phyloP scores from a whole-genome alignment of 2,113 vertebrate species.

The Casuarius casuarius region DNA sequence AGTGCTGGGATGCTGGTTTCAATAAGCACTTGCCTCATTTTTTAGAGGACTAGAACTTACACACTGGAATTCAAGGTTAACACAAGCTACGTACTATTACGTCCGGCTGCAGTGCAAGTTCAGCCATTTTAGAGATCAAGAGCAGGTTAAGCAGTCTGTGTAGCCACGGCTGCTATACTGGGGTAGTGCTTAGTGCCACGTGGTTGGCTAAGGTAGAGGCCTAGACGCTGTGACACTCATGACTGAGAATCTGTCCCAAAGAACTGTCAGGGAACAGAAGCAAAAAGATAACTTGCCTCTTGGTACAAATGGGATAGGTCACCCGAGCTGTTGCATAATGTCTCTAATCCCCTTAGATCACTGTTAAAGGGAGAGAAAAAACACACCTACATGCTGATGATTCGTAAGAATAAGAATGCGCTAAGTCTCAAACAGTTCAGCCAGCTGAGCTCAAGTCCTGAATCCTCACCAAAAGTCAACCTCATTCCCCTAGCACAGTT shows the following conservation, averaged over 20 bases:
- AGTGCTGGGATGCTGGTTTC: conserved; percentile 34
- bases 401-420: neutral
- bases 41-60: conserved; percentile 6
- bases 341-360: neutral
- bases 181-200: neutral
- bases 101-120: neutral
- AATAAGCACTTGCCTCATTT: conserved; percentile 33
- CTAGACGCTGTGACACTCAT: neutral
- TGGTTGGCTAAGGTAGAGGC: neutral
- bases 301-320: neutral
- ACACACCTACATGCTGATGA: neutral
- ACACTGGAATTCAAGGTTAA: conserved; percentile 33
- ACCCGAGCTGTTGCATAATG: neutral
- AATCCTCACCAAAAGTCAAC: neutral
- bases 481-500: neutral
- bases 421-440: neutral
- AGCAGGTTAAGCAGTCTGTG: neutral
- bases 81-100: conserved; percentile 4
- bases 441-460: neutral
- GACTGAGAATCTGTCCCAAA: neutral
- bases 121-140: neutral
- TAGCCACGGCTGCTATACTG: neutral
- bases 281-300: neutral
- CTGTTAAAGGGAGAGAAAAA: neutral
- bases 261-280: neutral